phyloP scores from a whole-genome alignment of 2,888 invertebrate species.

The Ptychoptera albimana region DNA sequence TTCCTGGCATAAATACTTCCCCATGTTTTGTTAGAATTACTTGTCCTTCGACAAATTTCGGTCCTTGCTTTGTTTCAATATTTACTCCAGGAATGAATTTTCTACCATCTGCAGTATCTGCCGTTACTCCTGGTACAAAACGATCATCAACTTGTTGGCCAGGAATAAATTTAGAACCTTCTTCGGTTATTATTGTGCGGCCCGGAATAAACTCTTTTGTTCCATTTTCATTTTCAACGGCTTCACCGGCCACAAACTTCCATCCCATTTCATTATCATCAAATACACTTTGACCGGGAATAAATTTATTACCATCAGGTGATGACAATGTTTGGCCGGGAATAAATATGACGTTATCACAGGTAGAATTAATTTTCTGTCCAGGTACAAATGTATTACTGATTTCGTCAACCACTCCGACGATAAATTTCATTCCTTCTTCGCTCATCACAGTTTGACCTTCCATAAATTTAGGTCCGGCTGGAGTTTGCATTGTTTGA shows the following conservation, averaged over 20 bases:
- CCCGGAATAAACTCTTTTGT: conserved; percentile 39
- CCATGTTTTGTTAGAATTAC: conserved; percentile 40
- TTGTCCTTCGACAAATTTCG: conserved; percentile 49
- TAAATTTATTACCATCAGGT: conserved; percentile 42
- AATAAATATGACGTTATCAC: conserved; percentile 36
- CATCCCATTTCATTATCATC: conserved; percentile 31
- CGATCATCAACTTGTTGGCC: conserved; percentile 40
- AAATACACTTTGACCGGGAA: conserved; percentile 45
- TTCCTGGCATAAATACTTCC: conserved; percentile 46
- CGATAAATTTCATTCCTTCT: conserved; percentile 44
- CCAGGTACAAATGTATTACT: conserved; percentile 41
- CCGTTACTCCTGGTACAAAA: conserved; percentile 44
- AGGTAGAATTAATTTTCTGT: conserved; percentile 37
- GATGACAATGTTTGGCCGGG: conserved; percentile 45
- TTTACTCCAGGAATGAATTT: conserved; percentile 45
- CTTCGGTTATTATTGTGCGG: conserved; percentile 42
- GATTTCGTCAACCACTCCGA: conserved; percentile 38
- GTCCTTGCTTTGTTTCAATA: conserved; percentile 43
- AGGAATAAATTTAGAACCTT: conserved; percentile 46
- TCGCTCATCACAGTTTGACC: conserved; percentile 45
- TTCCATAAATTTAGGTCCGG: conserved; percentile 40
- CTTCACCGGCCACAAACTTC: conserved; percentile 51
- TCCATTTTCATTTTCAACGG: conserved; percentile 35
- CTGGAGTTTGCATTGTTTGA: conserved; percentile 41
- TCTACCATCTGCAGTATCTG: conserved; percentile 28